Base-by-base conservation (phyloP, 2,113 vertebrate genomes). In the Perca fluviatilis region DNA sequence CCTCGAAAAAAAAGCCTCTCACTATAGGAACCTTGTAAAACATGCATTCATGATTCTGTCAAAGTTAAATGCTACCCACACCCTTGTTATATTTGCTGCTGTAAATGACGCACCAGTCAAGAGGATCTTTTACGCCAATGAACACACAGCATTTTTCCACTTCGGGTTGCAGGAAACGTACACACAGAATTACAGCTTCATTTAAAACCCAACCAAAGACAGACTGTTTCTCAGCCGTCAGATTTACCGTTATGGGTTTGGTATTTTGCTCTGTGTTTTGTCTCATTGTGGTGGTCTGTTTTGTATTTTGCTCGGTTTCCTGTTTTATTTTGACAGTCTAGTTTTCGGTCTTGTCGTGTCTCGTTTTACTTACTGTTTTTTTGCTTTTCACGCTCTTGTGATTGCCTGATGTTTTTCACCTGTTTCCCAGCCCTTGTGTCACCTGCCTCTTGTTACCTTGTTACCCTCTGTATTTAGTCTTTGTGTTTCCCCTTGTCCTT, bases 171-270 rank as follows among this genome's bases (percentile, higher is more conserved):
- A 57, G 74, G 68, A 84, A 82, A 69, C 58, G 47, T 74, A 72
- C 51, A 51, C 64, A 49, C 66, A 73, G 61, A 33, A 65, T 85
- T 79, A 68, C 47, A 53, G 53, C 58, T 82, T 79, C 23, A 78
- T 86, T 86, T 88, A 68, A 84, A 83, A 85, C 21, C 60, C 64
- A 67, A 76, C 72, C 54, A 61, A 79, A 80, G 70, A 73, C 74
- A 51, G 83, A 74, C 50, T 69, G 50, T 85, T 88, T 85, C 58
- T 69, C 54, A 33, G 62, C 64, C 16, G 87, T 79, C 84, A 91
- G 84, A 33, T 33, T 33, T 25, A 25, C 25, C 2, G 36, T 8
- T 36, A 6, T 36, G 36, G 36, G 36, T 36, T 36, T 36, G 36
- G 25, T 25, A 25, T 25, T 25, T 25, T 25, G 25, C 2, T 25